Conservation (phyloP, 2,888 invertebrate species). For the Perizoma affinitatum region DNA sequence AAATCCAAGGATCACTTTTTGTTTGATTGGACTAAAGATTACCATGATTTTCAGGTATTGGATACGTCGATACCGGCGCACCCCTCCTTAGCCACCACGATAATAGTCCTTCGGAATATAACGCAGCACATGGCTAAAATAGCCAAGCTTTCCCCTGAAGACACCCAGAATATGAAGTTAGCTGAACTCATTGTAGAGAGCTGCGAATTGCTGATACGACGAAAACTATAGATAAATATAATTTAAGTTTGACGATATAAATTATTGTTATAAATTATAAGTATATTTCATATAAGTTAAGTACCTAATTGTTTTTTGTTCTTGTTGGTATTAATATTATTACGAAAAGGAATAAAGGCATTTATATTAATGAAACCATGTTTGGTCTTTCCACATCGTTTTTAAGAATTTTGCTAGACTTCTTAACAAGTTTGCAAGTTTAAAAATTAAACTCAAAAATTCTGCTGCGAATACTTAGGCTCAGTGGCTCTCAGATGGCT, state of each 20-base stretch:
- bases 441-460: too few relatives aligned
- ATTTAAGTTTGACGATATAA: too few relatives aligned
- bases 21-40: background rate
- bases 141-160: slow-evolving; percentile 40
- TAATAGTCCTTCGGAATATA: slow-evolving; percentile 61
- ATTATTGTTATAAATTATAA: background rate
- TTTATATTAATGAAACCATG: too few relatives aligned
- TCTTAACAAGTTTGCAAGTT: too few relatives aligned
- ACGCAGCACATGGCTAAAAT: slow-evolving; percentile 59
- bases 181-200: slow-evolving; percentile 67
- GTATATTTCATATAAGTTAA: slow-evolving; percentile 1
- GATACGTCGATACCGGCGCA: slow-evolving; percentile 73
- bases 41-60: slow-evolving; percentile 53
- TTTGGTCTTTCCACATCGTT: too few relatives aligned
- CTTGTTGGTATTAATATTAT: background rate
- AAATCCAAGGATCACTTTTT: too few relatives aligned
- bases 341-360: too few relatives aligned
- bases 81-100: slow-evolving; percentile 64
- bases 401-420: too few relatives aligned
- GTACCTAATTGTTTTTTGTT: background rate
- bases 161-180: slow-evolving; percentile 60
- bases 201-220: slow-evolving; percentile 62
- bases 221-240: slow-evolving; percentile 49
- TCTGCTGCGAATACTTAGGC: too few relatives aligned
- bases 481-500: too few relatives aligned